Evolutionary conservation across 1,140 invertebrate genomes (phyloP).

Genomic region (Geopemphigus sp.): DNA sequence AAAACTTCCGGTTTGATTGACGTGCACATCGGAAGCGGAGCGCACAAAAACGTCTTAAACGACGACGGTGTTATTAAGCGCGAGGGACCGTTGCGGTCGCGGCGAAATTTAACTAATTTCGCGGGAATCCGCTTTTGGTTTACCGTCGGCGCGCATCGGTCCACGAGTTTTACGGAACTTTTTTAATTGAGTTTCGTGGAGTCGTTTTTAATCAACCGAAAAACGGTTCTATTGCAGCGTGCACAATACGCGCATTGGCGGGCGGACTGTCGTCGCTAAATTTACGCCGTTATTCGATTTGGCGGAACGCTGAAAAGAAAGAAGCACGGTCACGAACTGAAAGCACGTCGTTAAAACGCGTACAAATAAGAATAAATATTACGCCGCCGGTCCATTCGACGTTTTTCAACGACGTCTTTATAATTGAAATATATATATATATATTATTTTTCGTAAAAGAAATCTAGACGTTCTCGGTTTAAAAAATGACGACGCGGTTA

Average conservation of each 20-base stretch:
- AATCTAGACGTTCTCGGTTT: not conserved
- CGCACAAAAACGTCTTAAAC: slow-evolving; percentile 26
- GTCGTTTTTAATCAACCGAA: not conserved
- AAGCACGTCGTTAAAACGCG: not conserved
- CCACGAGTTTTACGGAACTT: not conserved
- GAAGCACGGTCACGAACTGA: not conserved
- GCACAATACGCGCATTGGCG: too few relatives aligned
- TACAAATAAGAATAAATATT: not conserved
- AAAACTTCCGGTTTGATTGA: slow-evolving; percentile 38
- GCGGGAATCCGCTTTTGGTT: slow-evolving; percentile 5
- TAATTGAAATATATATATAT: not conserved
- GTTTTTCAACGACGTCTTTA: too few relatives aligned
- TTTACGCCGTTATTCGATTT: not conserved
- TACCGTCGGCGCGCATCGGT: not conserved
- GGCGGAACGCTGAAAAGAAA: not conserved
- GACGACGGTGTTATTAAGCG: slow-evolving; percentile 26
- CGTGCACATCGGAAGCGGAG: slow-evolving; percentile 29
- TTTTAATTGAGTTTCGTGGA: slow-evolving; percentile 18
- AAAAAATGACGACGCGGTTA: not conserved
- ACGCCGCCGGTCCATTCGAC: not conserved
- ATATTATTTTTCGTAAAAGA: not conserved
- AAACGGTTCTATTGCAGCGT: not conserved
- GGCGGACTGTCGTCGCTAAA: not conserved
- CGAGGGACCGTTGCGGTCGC: not conserved
- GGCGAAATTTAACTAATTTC: slow-evolving; percentile 37